Evolutionary conservation across 2,113 vertebrate genomes (phyloP).

Genomic region (Erpornis zantholeuca): DNA sequence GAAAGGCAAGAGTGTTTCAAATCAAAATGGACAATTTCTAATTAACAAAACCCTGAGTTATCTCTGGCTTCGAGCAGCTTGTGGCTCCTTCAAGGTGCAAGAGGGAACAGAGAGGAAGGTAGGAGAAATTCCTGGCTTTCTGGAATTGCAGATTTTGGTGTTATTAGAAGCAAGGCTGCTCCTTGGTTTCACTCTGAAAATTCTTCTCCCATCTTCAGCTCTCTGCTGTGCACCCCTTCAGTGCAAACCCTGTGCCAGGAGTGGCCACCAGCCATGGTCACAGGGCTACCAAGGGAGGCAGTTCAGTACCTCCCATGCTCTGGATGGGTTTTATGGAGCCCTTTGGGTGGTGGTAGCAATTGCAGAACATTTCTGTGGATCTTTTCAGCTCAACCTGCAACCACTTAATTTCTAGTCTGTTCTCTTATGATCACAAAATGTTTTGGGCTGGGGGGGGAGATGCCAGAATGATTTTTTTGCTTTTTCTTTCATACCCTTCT

Average conservation of each 20-base stretch:
- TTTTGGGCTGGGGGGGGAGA: neutral
- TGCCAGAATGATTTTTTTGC: too few relatives aligned
- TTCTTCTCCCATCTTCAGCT: neutral
- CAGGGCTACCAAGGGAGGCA: neutral
- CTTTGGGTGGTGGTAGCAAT: neutral
- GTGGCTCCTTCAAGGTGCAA: neutral
- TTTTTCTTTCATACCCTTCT: too few relatives aligned
- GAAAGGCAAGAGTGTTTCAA: neutral
- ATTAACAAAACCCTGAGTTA: neutral
- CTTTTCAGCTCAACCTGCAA: neutral
- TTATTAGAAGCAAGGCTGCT: neutral
- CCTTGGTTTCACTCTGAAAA: neutral
- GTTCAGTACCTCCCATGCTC: neutral
- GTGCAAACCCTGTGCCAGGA: neutral
- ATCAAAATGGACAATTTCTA: neutral
- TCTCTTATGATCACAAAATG: fast-evolving
- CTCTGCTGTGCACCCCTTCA: neutral
- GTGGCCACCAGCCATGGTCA: neutral
- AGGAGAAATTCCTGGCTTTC: neutral
- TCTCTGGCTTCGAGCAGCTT: neutral
- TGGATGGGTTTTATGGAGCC: neutral
- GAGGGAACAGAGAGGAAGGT: neutral
- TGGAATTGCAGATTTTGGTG: neutral
- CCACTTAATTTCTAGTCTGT: neutral
- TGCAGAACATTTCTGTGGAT: fast-evolving